Percentiles rank a stretch among this genome's conserved stretches.
Evolutionary conservation across 2,113 vertebrate genomes (phyloP).

Genomic region (Takifugu flavidus): DNA sequence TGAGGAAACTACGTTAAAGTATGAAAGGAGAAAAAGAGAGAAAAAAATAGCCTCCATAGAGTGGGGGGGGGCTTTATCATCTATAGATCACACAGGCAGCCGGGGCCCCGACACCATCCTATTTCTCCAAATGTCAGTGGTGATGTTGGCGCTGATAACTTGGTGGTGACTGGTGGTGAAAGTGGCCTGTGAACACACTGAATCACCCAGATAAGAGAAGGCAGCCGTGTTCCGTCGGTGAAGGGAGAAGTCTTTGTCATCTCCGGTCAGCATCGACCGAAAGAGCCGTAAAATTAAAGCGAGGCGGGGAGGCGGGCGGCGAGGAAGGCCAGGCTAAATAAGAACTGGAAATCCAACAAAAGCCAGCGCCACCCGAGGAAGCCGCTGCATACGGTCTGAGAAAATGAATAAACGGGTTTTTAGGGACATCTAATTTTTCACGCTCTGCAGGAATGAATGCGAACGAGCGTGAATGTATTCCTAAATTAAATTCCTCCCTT

Average conservation of each 20-base stretch:
- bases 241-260: slow-evolving; percentile 5
- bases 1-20: slow-evolving; percentile 5
- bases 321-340: too few species aligned
- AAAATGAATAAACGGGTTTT: too few species aligned
- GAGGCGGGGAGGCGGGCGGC: too few species aligned
- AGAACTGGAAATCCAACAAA: too few species aligned
- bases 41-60: not conserved
- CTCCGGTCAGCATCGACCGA: slow-evolving; percentile 12
- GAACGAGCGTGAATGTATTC: too few species aligned
- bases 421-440: too few species aligned
- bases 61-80: slow-evolving; percentile 49
- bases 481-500: too few species aligned
- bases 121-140: slow-evolving; percentile 75
- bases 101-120: slow-evolving; percentile 45
- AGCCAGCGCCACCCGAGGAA: too few species aligned
- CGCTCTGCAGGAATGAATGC: too few species aligned
- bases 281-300: slow-evolving; percentile 35
- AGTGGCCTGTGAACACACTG: slow-evolving; percentile 39
- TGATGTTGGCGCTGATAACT: slow-evolving; percentile 64
- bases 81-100: slow-evolving; percentile 58
- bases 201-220: slow-evolving; percentile 46
- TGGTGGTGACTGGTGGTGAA: slow-evolving; percentile 5
- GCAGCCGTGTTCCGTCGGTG: slow-evolving; percentile 27
- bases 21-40: slow-evolving; percentile 8
- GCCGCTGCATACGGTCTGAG: too few species aligned